Evolutionary conservation across 2,888 invertebrate species (phyloP).

Genomic region (Cyrtodaria siliqua): DNA sequence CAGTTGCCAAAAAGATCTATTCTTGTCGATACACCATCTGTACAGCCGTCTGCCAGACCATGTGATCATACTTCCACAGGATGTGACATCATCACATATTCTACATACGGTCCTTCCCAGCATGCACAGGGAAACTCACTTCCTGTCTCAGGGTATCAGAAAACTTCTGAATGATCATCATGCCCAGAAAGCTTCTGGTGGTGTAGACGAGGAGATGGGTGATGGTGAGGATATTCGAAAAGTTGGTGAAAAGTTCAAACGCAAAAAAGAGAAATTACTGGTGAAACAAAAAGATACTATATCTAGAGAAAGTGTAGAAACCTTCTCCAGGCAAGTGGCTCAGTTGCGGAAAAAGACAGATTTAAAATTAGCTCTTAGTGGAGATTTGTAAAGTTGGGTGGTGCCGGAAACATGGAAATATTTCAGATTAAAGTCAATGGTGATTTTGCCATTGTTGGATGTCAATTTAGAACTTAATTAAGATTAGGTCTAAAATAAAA

Average conservation of each 20-base stretch:
- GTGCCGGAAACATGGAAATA: too few species aligned
- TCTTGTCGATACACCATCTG: slow-evolving; percentile 56
- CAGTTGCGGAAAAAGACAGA: slow-evolving; percentile 23
- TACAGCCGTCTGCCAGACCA: slow-evolving; percentile 59
- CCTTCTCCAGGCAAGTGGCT: slow-evolving; percentile 13
- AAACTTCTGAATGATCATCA: slow-evolving; percentile 40
- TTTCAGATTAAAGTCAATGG: too few species aligned
- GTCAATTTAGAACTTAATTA: too few species aligned
- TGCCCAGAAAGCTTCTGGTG: slow-evolving; percentile 5
- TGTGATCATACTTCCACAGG: slow-evolving; percentile 48
- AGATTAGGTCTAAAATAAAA: too few species aligned
- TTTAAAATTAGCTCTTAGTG: neutral
- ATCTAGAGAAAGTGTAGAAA: slow-evolving; percentile 23
- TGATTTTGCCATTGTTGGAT: too few species aligned
- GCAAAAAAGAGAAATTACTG: slow-evolving; percentile 27
- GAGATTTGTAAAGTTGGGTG: too few species aligned
- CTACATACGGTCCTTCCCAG: slow-evolving; percentile 27
- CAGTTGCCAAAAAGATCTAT: slow-evolving; percentile 49
- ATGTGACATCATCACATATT: slow-evolving; percentile 11
- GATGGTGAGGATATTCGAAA: slow-evolving; percentile 28
- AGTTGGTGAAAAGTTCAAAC: slow-evolving; percentile 54
- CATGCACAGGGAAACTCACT: slow-evolving; percentile 43
- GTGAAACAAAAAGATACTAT: slow-evolving; percentile 25
- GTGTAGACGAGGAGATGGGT: slow-evolving; percentile 6
- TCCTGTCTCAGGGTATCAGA: slow-evolving; percentile 42